Base-by-base conservation (phyloP, 2,797 vertebrate species). In the Numenius phaeopus region DNA sequence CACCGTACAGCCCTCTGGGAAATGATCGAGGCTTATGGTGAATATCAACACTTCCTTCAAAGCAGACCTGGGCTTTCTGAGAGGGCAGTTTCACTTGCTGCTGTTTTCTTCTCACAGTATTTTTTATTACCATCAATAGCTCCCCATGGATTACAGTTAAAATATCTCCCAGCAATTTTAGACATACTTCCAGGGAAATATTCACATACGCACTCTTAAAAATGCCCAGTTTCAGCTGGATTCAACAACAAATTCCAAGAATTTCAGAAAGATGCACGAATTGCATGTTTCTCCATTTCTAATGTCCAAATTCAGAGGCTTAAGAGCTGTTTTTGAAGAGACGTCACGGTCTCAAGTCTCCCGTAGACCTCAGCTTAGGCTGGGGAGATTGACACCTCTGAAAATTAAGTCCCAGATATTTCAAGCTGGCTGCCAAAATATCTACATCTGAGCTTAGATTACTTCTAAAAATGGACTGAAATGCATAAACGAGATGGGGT, bases 1-100 rank as follows among this genome's bases (percentile, higher is more conserved):
- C 70, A 73, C 76, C 59, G 10, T 66, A 17, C 29, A 24, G 83
- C 76, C 91, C 86, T 92, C 44, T 92, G 94, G 96, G 94, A 96
- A 94, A 89, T 90, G 96, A 85, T 58, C 14, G 87, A 96, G 88
- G 92, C 84, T 97, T 97, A 96, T 94, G 95, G 94, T 97, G 94
- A 98, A 90, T 95, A 96, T 95, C 95, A 96, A 83, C 83, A 92
- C 90, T 96, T 97, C 87, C 94, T 97, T 97, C 95, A 94, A 98
- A 97, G 97, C 71, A 97, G 84, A 93, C 77, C 94, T 95, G 96
- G 44, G 59, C 76, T 93, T 97, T 96, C 90, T 54, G 76, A 97
- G 89, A 90, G 84, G 92, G 91, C 90, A 91, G 76, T 96, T 97
- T 97, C 94, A 96, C 91, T 97, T 98, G 96, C 89, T 96, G 83